Evolutionary conservation across 2,888 invertebrate species (phyloP), one percentile per base, ranked within the genome.

Genomic region (Gortyna flavago): DNA sequence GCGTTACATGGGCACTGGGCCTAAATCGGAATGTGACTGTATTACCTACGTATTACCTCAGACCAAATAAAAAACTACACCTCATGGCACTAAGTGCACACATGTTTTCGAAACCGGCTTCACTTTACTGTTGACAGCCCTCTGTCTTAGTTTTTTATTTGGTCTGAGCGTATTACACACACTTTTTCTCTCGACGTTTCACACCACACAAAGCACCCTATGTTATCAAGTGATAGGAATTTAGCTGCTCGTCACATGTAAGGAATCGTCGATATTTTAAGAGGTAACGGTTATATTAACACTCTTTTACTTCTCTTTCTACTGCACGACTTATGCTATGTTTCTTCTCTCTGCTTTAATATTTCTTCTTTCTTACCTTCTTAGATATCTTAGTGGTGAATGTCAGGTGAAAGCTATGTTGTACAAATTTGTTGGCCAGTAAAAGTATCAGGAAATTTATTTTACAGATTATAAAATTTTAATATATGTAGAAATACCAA

Each of bases 301-400:
- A 71, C 71, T 32, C 29, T 61, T 83, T 85, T 75, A 73, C 59
- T 75, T 80, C 38, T 81, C 62, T 75, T 75, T 74, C 73, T 82
- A 61, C 57, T 88, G 90, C 91, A 91, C 91, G 91, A 85, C 75
- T 81, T 80, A 61, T 75, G 89, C 87, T 88, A 84, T 80, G 57
- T 38, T 82, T 86, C 75, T 83, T 80, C 70, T 80, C 85, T 90
- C 67, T 82, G 85, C 87, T 80, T 78, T 81, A 62, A 62, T 59
- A 48, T 80, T 76, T 82, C 61, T 59, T 62, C 61, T 71, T 80
- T 71, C 71, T 48, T 85, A 81, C 16, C 77, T 73, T 82, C 75
- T 67, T 86, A 73, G 86, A 81, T 73, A 81, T 79, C 68, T 84
- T 86, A 76, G 66, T 75, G 75, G 85, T 80, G 72, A 77, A 80